Conservation (phyloP, 2,888 invertebrate species). For the Blera fallax region DNA sequence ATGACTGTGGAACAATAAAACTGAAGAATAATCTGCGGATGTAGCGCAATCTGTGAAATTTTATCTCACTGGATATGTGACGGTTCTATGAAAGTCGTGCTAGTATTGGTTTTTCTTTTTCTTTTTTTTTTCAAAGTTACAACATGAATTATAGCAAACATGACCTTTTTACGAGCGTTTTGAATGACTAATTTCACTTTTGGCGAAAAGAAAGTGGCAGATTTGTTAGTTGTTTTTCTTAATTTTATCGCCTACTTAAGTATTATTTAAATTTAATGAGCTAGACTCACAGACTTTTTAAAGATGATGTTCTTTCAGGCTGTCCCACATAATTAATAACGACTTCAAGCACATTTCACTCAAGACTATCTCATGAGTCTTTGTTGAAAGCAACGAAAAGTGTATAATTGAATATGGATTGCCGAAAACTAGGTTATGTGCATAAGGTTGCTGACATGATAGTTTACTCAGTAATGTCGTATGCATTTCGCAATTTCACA, state of each 20-base stretch:
- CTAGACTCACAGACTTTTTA: neutral
- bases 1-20: conserved; percentile 47
- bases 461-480: too few relatives aligned
- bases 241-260: neutral
- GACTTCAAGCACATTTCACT: neutral
- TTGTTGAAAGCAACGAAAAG: neutral
- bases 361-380: neutral
- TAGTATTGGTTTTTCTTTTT: conserved; percentile 10
- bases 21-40: conserved; percentile 33
- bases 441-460: too few relatives aligned
- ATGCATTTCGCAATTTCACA: too few relatives aligned
- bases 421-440: too few relatives aligned
- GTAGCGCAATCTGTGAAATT: conserved; percentile 10
- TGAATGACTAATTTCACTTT: conserved; percentile 35
- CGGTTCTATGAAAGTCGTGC: neutral
- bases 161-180: neutral
- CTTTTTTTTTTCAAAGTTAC: too few relatives aligned
- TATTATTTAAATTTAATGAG: neutral
- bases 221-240: neutral
- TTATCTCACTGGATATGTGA: neutral
- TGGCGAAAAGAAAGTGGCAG: conserved; percentile 29
- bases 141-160: neutral
- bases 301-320: neutral
- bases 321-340: neutral
- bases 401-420: neutral